Percentiles rank a stretch among this genome's conserved stretches.
Evolutionary conservation across 1,140 invertebrate species (phyloP).

Genomic region (Augochlora pura): DNA sequence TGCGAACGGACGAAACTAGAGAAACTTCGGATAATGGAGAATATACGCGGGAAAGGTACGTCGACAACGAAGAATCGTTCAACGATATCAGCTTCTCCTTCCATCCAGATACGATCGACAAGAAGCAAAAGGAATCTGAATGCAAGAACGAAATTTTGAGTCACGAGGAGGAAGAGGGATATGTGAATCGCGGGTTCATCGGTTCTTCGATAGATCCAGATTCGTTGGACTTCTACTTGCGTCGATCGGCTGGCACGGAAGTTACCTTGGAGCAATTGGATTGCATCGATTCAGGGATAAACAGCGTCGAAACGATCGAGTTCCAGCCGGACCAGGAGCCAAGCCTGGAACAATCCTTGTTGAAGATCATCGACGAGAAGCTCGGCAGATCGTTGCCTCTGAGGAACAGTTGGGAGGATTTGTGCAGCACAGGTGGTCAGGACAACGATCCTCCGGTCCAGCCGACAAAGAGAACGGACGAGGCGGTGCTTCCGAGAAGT

Average conservation of each 20-base stretch:
- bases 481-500: conserved; percentile 15
- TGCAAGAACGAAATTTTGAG: not conserved
- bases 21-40: not conserved
- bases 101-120: conserved; percentile 5
- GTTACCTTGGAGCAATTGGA: conserved; percentile 67
- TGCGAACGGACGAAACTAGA: not conserved
- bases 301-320: conserved; percentile 78
- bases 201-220: conserved; percentile 71
- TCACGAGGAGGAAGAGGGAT: conserved; percentile 60
- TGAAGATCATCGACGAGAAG: conserved; percentile 78
- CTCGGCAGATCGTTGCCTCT: conserved; percentile 65
- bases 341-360: conserved; percentile 75
- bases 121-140: not conserved
- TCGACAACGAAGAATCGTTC: conserved; percentile 23
- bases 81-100: conserved; percentile 66
- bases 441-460: conserved; percentile 11
- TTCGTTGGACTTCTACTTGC: conserved; percentile 67
- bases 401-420: conserved; percentile 67
- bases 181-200: conserved; percentile 73
- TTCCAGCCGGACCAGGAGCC: conserved; percentile 72
- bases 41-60: not conserved
- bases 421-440: conserved; percentile 45
- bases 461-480: conserved; percentile 21
- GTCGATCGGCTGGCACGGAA: conserved; percentile 32
- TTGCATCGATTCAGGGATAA: conserved; percentile 76